These are phyloP conservation scores for Naja naja DNA, from an alignment of 2,113 vertebrate genomes.

Conservation along the genomic window DNA sequence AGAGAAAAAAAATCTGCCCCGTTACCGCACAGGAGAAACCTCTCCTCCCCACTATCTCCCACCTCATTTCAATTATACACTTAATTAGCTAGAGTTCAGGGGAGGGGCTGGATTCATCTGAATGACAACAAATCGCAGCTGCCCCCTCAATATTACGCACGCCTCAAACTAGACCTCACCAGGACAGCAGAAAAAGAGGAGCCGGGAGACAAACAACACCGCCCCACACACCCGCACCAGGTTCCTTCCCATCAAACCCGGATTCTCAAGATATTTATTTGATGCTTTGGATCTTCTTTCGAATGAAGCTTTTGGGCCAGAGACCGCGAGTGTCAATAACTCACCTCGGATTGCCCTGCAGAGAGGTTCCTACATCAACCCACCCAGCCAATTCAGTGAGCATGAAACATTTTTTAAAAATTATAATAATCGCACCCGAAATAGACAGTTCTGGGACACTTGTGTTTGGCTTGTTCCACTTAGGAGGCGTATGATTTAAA, in stretches of 20 bases:
- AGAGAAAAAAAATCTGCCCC: background rate
- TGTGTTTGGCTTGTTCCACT: background rate
- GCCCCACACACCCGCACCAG: no score
- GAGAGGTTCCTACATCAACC: background rate
- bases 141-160: no score
- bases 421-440: background rate
- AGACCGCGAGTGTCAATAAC: fast-evolving
- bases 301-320: background rate
- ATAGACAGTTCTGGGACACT: background rate
- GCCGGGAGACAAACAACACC: background rate
- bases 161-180: background rate
- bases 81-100: background rate
- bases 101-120: background rate
- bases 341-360: no score
- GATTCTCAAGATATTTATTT: background rate
- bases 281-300: background rate
- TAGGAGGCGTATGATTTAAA: background rate
- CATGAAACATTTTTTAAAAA: background rate
- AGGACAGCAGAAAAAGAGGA: background rate
- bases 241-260: no score
- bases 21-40: background rate
- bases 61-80: background rate
- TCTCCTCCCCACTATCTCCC: background rate
- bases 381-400: background rate
- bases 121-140: background rate